A percentile compares a stretch with the other conserved stretches of the same genome.
Conservation (phyloP, 2,888 invertebrate species). For the Campoletis raptor region DNA sequence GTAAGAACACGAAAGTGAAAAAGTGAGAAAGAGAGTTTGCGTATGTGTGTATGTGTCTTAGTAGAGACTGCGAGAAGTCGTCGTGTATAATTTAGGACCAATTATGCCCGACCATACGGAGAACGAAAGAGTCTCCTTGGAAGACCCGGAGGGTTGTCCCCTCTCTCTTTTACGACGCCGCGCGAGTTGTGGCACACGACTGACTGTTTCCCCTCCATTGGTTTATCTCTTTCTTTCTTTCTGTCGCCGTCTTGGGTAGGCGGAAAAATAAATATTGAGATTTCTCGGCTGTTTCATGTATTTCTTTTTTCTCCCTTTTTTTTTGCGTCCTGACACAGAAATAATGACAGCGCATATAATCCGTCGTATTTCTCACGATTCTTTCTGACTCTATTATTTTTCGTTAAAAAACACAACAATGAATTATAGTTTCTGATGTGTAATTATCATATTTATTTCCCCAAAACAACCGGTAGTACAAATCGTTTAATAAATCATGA, state of each 20-base stretch:
- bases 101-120: conserved; percentile 69
- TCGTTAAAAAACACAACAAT: conserved; percentile 54
- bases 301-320: conserved; percentile 27
- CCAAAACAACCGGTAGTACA: neutral
- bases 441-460: conserved; percentile 26
- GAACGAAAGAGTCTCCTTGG: conserved; percentile 57
- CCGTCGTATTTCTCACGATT: conserved; percentile 64
- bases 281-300: conserved; percentile 70
- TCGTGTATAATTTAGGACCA: conserved; percentile 75
- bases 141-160: conserved; percentile 54
- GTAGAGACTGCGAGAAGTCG: conserved; percentile 52
- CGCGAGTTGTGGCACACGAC: conserved; percentile 64
- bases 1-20: conserved; percentile 17
- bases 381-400: conserved; percentile 13
- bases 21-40: conserved; percentile 35
- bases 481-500: conserved; percentile 1
- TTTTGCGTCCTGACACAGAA: conserved; percentile 51
- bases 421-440: conserved; percentile 41
- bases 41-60: neutral
- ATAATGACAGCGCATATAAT: conserved; percentile 62
- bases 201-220: conserved; percentile 44
- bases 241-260: conserved; percentile 72
- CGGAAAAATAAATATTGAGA: conserved; percentile 79
- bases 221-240: conserved; percentile 49
- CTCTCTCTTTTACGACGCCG: conserved; percentile 65